Evolutionary conservation across 1,140 invertebrate species (phyloP), one percentile per base, ranked within the genome.

Genomic region (Phymastichus coffea): DNA sequence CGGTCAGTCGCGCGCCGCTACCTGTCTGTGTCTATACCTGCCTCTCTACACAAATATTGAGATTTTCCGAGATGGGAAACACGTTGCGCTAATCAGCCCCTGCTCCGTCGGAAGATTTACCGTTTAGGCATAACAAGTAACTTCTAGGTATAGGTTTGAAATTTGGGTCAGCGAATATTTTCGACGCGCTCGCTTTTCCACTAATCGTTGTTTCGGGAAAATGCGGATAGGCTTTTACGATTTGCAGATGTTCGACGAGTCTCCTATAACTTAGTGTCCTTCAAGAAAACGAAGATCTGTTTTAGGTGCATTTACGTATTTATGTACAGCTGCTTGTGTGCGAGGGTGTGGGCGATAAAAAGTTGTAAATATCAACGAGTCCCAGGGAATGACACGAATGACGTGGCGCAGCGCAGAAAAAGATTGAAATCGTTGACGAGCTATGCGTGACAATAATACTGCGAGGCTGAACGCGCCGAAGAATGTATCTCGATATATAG

Each of bases 31-130:
- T 44, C 15, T 48, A 56, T 61, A 56, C 60, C 60, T 56, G 53
- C 25, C 3, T n/a, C n/a, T n/a, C n/a, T n/a, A n/a, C 9, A n/a
- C 43, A 51, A 57, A 52, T 62, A 57, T 56, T 57, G 56, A 63
- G 40, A 63, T 53, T 57, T 56, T 35, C 35, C 55, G 35, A 38
- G 41, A 59, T 59, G 40, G 23, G n/a, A 52, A 47, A 59, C 48
- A 46, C 26, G 40, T 51, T 26, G 26, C n/a, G n/a, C n/a, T n/a
- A n/a, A n/a, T n/a, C n/a, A n/a, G n/a, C n/a, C 20, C 30, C 15
- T 35, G 12, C 12, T 22, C 8, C 40, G 6, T 17, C 15, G 17
- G 14, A 28, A n/a, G 20, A n/a, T n/a, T n/a, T 52, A 51, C 43
- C 49, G 53, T 19, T 47, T 25, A 15, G 2, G 46, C n/a, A 3